Conservation (phyloP, 2,113 vertebrate genomes). For the Bagarius yarrelli region DNA sequence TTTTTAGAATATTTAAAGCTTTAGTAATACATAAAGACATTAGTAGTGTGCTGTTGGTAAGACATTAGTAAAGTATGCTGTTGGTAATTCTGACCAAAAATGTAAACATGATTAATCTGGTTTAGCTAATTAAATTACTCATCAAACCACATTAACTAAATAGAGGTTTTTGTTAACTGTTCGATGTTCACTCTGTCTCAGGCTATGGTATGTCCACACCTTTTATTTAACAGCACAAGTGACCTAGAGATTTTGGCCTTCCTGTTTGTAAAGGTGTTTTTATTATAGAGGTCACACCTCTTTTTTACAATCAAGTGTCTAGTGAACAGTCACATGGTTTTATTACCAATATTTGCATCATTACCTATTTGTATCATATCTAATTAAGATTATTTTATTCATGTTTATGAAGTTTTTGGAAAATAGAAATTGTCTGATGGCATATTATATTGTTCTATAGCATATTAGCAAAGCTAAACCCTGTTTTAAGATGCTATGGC, state of each 20-base stretch:
- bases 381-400: not conserved
- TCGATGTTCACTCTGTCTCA: conserved; percentile 16
- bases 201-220: conserved; percentile 27
- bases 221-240: conserved; percentile 30
- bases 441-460: not conserved
- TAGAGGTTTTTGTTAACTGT: conserved; percentile 29
- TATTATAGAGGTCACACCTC: conserved; percentile 16
- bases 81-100: conserved; percentile 10
- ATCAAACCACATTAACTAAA: conserved; percentile 23
- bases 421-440: not conserved
- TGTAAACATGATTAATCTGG: conserved; percentile 5
- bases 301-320: not conserved
- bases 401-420: not conserved
- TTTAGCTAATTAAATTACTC: conserved; percentile 19
- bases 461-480: not conserved
- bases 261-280: conserved; percentile 8
- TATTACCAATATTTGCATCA: not conserved
- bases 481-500: not conserved
- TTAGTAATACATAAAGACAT: conserved; percentile 16
- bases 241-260: conserved; percentile 26
- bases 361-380: not conserved
- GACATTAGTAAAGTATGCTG: conserved; percentile 18
- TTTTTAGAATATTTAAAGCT: not conserved
- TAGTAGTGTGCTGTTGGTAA: conserved; percentile 12
- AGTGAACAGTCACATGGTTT: not conserved